These are phyloP conservation scores for Chloroclysta siterata DNA, from an alignment of 2,888 invertebrate species.

Conservation along the genomic window DNA sequence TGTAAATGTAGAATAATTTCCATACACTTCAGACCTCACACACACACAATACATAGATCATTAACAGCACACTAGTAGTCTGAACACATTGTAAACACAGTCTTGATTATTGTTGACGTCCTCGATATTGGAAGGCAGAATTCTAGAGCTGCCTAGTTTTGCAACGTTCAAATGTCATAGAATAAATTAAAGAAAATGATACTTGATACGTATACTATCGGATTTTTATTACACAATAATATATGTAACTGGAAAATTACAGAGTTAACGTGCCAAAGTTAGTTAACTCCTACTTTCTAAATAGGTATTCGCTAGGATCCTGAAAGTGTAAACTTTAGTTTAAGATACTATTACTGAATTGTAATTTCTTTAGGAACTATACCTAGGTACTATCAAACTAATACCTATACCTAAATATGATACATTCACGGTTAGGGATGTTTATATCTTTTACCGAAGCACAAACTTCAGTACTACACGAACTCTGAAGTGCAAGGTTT, in stretches of 20 bases:
- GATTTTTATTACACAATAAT: not conserved
- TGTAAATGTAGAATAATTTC: not conserved
- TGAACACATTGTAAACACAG: not conserved
- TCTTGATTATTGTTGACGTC: constrained; percentile 10
- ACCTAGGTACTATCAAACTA: too few relatives aligned
- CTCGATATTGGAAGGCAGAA: constrained; percentile 13
- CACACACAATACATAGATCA: not conserved
- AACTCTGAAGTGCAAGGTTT: not conserved
- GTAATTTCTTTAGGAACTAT: too few relatives aligned
- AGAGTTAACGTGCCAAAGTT: not conserved
- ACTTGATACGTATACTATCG: not conserved
- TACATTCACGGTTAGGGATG: too few relatives aligned
- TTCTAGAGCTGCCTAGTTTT: constrained; percentile 2
- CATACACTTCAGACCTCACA: not conserved
- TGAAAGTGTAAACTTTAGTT: too few relatives aligned
- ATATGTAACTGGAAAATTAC: not conserved
- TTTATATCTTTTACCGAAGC: too few relatives aligned
- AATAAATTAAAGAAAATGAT: constrained; percentile 6
- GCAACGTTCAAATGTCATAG: constrained; percentile 22
- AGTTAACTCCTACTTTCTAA: too few relatives aligned
- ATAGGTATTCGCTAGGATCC: too few relatives aligned
- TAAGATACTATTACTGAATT: too few relatives aligned
- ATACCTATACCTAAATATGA: too few relatives aligned
- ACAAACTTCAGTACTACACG: not conserved
- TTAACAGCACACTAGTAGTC: not conserved